Conservation (phyloP, 2,888 invertebrate species). For the Eudasyphora cyanicolor region DNA sequence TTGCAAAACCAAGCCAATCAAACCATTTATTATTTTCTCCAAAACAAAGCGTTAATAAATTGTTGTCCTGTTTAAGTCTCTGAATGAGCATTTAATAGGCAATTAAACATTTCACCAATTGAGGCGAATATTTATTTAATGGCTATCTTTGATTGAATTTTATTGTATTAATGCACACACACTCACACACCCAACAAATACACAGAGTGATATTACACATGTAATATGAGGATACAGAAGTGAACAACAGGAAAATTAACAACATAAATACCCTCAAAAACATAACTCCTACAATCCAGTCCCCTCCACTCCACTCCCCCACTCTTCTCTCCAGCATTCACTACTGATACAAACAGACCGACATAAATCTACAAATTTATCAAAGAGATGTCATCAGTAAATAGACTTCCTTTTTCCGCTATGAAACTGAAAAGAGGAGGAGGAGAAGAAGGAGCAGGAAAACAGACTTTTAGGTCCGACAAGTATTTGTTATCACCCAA, state of each 20-base stretch:
- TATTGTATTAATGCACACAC: neutral
- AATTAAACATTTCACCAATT: conserved; percentile 25
- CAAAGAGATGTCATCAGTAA: conserved; percentile 51
- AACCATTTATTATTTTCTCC: neutral
- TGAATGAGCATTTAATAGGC: neutral
- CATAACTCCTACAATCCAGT: neutral
- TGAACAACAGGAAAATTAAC: neutral
- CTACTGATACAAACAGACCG: conserved; percentile 3
- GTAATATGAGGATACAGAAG: neutral
- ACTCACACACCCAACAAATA: too few relatives aligned
- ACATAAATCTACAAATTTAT: conserved; percentile 49
- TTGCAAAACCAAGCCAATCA: neutral
- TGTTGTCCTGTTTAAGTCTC: neutral
- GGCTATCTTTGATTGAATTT: neutral
- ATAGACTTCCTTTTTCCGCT: conserved; percentile 35
- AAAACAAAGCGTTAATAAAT: conserved; percentile 8
- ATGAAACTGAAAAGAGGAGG: too few relatives aligned
- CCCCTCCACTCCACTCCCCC: too few relatives aligned
- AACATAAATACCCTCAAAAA: conserved; percentile 3
- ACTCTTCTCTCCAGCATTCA: too few relatives aligned
- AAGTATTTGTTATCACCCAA: conserved; percentile 12
- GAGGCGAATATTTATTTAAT: neutral
- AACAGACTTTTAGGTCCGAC: too few relatives aligned
- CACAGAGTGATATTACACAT: conserved; percentile 15
- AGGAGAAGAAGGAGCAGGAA: too few relatives aligned